Conservation (phyloP, 1,140 invertebrate genomes). For the Holcopasites calliopsidis region DNA sequence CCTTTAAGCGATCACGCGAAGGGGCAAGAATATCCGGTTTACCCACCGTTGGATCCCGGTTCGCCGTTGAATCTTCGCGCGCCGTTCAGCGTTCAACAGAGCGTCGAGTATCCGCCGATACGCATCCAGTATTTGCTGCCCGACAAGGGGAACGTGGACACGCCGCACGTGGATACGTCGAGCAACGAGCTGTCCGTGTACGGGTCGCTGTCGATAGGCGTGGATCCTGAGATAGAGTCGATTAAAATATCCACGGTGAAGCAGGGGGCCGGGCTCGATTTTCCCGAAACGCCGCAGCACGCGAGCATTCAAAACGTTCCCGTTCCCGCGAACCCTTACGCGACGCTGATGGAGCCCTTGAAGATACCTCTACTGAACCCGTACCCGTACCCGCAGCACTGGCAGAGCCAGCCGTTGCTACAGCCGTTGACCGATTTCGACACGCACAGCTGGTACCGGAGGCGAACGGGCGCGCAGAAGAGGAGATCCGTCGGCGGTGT, state of each 20-base stretch:
- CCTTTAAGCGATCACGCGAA: not conserved
- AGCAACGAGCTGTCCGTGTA: conserved; percentile 41
- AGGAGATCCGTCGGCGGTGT: conserved; percentile 19
- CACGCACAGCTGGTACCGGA: conserved; percentile 6
- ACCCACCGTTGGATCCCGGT: not conserved
- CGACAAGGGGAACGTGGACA: not conserved
- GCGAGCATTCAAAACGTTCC: conserved; percentile 10
- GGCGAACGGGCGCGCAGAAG: conserved; percentile 21
- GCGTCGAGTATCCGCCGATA: conserved; percentile 37
- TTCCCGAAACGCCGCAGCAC: conserved; percentile 34
- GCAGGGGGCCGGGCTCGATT: not conserved
- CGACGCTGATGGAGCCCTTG: conserved; percentile 25
- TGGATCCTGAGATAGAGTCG: conserved; percentile 31
- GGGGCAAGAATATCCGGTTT: not conserved
- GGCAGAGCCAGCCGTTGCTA: conserved; percentile 29
- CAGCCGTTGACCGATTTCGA: conserved; percentile 3
- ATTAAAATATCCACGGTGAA: conserved; percentile 36
- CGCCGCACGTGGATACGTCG: not conserved
- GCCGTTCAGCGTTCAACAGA: conserved; percentile 34
- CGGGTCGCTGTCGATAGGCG: conserved; percentile 31
- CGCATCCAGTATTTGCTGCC: conserved; percentile 16
- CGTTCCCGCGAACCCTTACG: not conserved
- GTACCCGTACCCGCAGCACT: conserved; percentile 10
- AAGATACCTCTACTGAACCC: conserved; percentile 47
- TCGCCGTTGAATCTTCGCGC: not conserved